phyloP scores from a whole-genome alignment of 2,888 invertebrate genomes.

The Dastarcus helophoroides region DNA sequence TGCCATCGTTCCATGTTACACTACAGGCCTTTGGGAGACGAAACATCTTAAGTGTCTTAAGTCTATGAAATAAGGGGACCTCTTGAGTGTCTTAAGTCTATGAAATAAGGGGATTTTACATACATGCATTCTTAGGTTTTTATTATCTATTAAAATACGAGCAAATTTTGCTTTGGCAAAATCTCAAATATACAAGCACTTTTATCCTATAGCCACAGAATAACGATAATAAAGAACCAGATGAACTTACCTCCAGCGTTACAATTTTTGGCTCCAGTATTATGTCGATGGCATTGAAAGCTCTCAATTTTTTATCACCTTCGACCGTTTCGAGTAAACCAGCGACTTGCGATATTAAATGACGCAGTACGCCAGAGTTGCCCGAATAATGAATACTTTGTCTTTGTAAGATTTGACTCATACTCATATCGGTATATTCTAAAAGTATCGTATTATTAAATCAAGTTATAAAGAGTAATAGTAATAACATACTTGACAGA shows the following conservation, averaged over 20 bases:
- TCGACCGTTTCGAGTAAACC: constrained; percentile 60
- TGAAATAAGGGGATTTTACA: no score
- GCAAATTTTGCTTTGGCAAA: no score
- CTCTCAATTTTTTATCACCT: constrained; percentile 59
- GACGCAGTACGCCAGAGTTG: constrained; percentile 56
- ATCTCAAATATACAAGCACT: no score
- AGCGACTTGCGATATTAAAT: constrained; percentile 68
- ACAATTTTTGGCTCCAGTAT: constrained; percentile 71
- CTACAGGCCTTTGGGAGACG: no score
- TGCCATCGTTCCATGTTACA: no score
- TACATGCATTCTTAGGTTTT: no score
- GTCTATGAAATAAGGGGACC: no score
- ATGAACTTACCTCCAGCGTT: constrained; percentile 61
- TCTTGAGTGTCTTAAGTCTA: no score
- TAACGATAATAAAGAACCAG: no score
- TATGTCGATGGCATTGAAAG: constrained; percentile 76
- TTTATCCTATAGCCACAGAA: no score
- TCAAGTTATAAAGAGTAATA: neutral
- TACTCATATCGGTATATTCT: constrained; percentile 94
- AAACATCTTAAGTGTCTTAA: no score
- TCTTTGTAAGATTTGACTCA: constrained; percentile 85
- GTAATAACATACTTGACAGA: constrained; percentile 60
- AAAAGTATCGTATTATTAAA: constrained; percentile 23
- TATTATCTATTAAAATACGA: no score
- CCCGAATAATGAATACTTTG: constrained; percentile 84